These are phyloP conservation scores for Lates japonicus DNA, from an alignment of 2,797 vertebrate genomes.

Conservation along the genomic window DNA sequence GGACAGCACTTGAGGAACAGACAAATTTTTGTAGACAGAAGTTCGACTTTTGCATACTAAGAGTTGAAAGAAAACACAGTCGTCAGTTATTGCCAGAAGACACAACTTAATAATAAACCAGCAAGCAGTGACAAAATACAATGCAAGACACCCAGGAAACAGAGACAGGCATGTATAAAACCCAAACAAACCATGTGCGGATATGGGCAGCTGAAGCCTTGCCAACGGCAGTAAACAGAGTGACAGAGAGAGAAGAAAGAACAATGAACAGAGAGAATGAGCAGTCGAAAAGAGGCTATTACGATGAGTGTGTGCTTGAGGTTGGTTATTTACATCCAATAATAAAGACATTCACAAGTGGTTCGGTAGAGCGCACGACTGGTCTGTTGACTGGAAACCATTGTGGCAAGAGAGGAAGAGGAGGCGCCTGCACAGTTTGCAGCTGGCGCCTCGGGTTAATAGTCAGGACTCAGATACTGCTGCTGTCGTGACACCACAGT, in stretches of 20 bases:
- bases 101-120: constrained; percentile 84
- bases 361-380: constrained; percentile 53
- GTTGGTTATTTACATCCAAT: constrained; percentile 62
- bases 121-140: constrained; percentile 76
- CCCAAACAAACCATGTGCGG: constrained; percentile 52
- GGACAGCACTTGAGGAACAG: neutral
- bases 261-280: constrained; percentile 35
- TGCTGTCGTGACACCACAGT: constrained; percentile 35
- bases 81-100: constrained; percentile 63
- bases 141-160: constrained; percentile 38
- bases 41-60: neutral
- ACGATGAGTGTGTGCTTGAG: constrained; percentile 44
- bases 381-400: constrained; percentile 31
- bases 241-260: constrained; percentile 33
- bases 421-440: constrained; percentile 9
- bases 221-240: constrained; percentile 67
- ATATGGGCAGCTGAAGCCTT: constrained; percentile 43
- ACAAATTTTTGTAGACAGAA: neutral
- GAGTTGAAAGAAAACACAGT: constrained; percentile 22
- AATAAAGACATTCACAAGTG: constrained; percentile 76
- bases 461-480: constrained; percentile 26
- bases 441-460: constrained; percentile 1
- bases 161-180: constrained; percentile 63
- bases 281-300: constrained; percentile 33
- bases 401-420: constrained; percentile 22